A percentile compares a stretch with the other conserved stretches of the same genome.
phyloP scores from a whole-genome alignment of 2,888 invertebrate species.

The Leptinotarsa haldemani region DNA sequence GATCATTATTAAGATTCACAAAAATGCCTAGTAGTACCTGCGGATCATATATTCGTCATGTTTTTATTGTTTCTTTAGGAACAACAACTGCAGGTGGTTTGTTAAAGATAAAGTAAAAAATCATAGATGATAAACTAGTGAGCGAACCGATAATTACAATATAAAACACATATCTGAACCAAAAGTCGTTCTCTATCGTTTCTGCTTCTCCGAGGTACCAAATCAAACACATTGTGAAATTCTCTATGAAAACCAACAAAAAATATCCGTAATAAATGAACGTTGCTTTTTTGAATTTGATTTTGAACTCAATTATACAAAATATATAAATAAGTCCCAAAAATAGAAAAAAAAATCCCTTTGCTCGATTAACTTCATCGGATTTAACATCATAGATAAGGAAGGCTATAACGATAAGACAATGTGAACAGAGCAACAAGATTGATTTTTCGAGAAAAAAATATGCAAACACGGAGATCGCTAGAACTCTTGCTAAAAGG shows the following conservation, averaged over 20 bases:
- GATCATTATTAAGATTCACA: too few species aligned
- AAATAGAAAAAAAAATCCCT: constrained; percentile 73
- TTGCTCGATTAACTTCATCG: constrained; percentile 64
- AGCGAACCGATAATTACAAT: constrained; percentile 72
- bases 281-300: constrained; percentile 79
- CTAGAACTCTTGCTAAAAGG: constrained; percentile 77
- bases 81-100: constrained; percentile 69
- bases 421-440: constrained; percentile 74
- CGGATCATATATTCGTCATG: neutral
- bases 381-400: constrained; percentile 74
- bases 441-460: constrained; percentile 74
- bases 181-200: constrained; percentile 71
- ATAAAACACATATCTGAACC: constrained; percentile 76
- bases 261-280: constrained; percentile 79
- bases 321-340: constrained; percentile 81
- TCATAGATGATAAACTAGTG: constrained; percentile 72
- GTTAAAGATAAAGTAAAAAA: constrained; percentile 73
- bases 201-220: constrained; percentile 74
- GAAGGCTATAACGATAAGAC: constrained; percentile 74
- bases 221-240: constrained; percentile 75
- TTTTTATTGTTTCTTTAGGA: constrained; percentile 37
- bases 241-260: constrained; percentile 74
- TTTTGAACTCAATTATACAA: constrained; percentile 82
- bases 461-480: constrained; percentile 77
- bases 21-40: too few species aligned